Evolutionary conservation across 2,888 invertebrate species (phyloP).

Genomic region (Imbricaverruca yamaguchii): DNA sequence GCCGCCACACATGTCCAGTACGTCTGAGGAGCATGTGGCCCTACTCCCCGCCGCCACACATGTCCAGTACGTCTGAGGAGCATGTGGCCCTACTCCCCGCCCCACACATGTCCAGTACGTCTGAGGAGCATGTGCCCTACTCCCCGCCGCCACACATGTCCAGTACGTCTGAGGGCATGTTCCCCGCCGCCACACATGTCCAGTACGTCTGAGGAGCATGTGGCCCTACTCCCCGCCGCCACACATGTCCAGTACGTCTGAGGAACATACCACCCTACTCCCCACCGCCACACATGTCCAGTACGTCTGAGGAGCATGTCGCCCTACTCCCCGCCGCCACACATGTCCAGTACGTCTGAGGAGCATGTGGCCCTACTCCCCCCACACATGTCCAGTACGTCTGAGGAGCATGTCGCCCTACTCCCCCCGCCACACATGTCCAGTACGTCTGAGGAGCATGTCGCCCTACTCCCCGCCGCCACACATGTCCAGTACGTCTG

Average conservation of each 20-base stretch:
- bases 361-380: slow-evolving; percentile 81
- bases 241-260: slow-evolving; percentile 69
- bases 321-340: slow-evolving; percentile 82
- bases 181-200: slow-evolving; percentile 88
- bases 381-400: slow-evolving; percentile 81
- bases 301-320: slow-evolving; percentile 61
- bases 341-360: slow-evolving; percentile 65
- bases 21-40: slow-evolving; percentile 64
- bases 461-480: slow-evolving; percentile 85
- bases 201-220: slow-evolving; percentile 58
- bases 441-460: slow-evolving; percentile 58
- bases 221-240: slow-evolving; percentile 85
- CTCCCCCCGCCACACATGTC: slow-evolving; percentile 89
- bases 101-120: slow-evolving; percentile 82
- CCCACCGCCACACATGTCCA: slow-evolving; percentile 87
- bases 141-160: slow-evolving; percentile 88
- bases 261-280: slow-evolving; percentile 78
- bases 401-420: slow-evolving; percentile 71
- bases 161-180: slow-evolving; percentile 65
- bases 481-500: slow-evolving; percentile 69
- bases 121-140: slow-evolving; percentile 68
- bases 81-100: slow-evolving; percentile 81
- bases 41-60: slow-evolving; percentile 82
- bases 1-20: slow-evolving; percentile 85
- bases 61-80: slow-evolving; percentile 65